These are phyloP conservation scores for Zosterops hypoxanthus DNA, from an alignment of 2,113 vertebrate species.

Conservation along the genomic window DNA sequence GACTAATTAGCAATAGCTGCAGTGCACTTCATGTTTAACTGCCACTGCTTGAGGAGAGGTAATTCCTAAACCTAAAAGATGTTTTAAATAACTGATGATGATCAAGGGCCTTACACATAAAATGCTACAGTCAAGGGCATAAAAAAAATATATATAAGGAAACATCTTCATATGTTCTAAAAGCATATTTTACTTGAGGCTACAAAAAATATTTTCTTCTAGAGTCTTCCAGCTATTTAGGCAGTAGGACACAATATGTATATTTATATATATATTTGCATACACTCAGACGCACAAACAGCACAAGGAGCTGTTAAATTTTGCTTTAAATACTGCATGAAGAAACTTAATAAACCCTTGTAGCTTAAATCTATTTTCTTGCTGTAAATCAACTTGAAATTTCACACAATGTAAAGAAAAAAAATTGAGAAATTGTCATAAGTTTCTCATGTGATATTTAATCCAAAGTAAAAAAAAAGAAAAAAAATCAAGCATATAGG, in stretches of 20 bases:
- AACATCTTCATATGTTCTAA: background rate
- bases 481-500: background rate
- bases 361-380: background rate
- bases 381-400: background rate
- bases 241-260: background rate
- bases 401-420: background rate
- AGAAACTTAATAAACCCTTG: background rate
- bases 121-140: background rate
- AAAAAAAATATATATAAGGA: background rate
- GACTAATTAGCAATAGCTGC: background rate
- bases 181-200: background rate
- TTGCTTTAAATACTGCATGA: background rate
- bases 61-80: background rate
- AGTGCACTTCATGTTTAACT: background rate
- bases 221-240: background rate
- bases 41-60: background rate
- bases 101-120: background rate
- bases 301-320: background rate
- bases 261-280: background rate
- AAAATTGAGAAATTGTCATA: rapidly evolving
- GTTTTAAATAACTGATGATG: background rate
- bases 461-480: background rate
- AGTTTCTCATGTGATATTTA: background rate
- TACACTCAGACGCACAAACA: background rate
- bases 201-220: background rate